Evolutionary conservation across 2,113 vertebrate genomes (phyloP).

Genomic region (Mesitornis unicolor): DNA sequence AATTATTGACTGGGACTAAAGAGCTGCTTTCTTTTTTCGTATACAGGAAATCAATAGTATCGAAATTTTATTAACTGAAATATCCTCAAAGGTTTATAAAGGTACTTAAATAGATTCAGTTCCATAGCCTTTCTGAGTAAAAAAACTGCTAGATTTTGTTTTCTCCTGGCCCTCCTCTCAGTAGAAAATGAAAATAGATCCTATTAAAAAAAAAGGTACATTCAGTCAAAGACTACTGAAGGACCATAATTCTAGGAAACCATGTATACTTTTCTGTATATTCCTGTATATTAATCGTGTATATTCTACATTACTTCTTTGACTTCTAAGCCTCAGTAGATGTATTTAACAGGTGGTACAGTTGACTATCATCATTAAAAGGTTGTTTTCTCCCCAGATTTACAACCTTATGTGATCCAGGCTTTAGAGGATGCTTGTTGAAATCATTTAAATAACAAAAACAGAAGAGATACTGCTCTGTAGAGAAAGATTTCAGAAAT

Average conservation of each 20-base stretch:
- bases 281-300: too few species aligned
- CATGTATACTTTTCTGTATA: too few species aligned
- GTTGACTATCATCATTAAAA: neutral
- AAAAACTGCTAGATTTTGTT: neutral
- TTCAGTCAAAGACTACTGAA: neutral
- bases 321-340: neutral
- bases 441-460: neutral
- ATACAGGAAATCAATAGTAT: neutral
- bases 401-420: neutral
- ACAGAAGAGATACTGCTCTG: neutral
- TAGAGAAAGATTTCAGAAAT: neutral
- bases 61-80: neutral
- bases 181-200: neutral
- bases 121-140: neutral
- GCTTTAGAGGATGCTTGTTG: neutral
- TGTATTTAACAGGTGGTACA: neutral
- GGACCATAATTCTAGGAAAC: neutral
- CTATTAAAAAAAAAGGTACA: too few species aligned
- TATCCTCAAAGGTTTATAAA: neutral
- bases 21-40: neutral
- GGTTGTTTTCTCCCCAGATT: neutral
- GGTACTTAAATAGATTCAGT: neutral
- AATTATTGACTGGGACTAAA: neutral
- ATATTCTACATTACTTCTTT: too few species aligned
- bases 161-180: neutral